Conservation (phyloP, 2,888 invertebrate genomes). For the Rotaria socialis region DNA sequence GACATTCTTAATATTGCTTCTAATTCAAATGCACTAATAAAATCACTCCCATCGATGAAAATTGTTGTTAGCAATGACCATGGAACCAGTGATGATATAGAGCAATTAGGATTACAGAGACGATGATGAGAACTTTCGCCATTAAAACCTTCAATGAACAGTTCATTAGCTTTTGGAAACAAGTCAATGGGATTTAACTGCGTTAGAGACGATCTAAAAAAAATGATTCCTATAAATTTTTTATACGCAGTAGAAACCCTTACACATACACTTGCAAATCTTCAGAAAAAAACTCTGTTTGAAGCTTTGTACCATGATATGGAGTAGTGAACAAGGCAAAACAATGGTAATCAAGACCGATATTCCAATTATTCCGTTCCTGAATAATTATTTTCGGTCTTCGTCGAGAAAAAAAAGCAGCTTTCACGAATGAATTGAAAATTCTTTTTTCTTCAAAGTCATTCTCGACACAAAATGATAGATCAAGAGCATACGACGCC, state of each 20-base stretch:
- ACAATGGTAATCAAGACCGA: not conserved
- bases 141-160: not conserved
- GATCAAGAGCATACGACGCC: not conserved
- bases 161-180: not conserved
- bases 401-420: not conserved
- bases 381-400: not conserved
- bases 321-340: not conserved
- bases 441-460: not conserved
- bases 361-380: not conserved
- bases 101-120: not conserved
- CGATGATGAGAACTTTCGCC: not conserved
- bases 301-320: not conserved
- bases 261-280: not conserved
- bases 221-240: not conserved
- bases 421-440: not conserved
- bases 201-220: not conserved
- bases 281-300: not conserved
- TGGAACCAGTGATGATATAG: not conserved
- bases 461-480: not conserved
- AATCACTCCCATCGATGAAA: not conserved
- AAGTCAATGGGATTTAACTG: not conserved
- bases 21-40: no score
- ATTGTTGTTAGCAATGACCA: not conserved
- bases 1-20: no score
- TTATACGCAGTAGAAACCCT: not conserved